A percentile compares a stretch with the other conserved stretches of the same genome.
Evolutionary conservation across 2,113 vertebrate species (phyloP).

Genomic region (Eubucco bourcierii): DNA sequence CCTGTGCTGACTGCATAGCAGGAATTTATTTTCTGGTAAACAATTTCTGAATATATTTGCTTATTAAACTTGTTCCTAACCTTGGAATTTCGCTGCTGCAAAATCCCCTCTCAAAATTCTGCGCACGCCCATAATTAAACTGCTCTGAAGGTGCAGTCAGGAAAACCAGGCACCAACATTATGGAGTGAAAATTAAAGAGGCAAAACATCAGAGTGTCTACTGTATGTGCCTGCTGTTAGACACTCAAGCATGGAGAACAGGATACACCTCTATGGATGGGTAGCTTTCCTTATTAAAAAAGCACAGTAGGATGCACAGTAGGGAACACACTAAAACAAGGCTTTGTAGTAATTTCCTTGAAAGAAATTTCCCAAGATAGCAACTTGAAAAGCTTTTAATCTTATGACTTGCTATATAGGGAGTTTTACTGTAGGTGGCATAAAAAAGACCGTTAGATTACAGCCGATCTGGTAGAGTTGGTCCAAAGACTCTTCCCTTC

Average conservation of each 20-base stretch:
- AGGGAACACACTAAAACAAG: slow-evolving; percentile 91
- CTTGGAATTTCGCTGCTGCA: slow-evolving; percentile 25
- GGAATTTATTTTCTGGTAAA: not conserved
- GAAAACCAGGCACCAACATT: slow-evolving; percentile 71
- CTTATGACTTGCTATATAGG: slow-evolving; percentile 66
- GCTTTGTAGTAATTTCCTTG: slow-evolving; percentile 90
- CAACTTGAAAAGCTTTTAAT: slow-evolving; percentile 79
- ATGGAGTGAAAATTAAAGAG: slow-evolving; percentile 80
- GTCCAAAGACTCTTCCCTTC: slow-evolving; percentile 24
- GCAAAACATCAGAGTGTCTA: slow-evolving; percentile 79
- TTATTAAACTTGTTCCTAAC: not conserved
- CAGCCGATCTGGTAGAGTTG: slow-evolving; percentile 49
- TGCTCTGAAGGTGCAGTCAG: slow-evolving; percentile 66
- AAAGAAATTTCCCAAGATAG: slow-evolving; percentile 86
- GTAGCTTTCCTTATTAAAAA: slow-evolving; percentile 99
- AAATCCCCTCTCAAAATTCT: slow-evolving; percentile 60
- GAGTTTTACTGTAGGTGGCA: slow-evolving; percentile 68
- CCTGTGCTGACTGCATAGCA: not conserved
- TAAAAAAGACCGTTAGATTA: slow-evolving; percentile 68
- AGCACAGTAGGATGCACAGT: slow-evolving; percentile 91
- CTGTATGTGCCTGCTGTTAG: slow-evolving; percentile 83
- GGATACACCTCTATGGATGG: slow-evolving; percentile 97
- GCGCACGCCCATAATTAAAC: slow-evolving; percentile 69
- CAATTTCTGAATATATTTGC: not conserved
- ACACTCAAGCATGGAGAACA: slow-evolving; percentile 96